phyloP scores from a whole-genome alignment of 2,113 vertebrate species.

The Charina bottae region DNA sequence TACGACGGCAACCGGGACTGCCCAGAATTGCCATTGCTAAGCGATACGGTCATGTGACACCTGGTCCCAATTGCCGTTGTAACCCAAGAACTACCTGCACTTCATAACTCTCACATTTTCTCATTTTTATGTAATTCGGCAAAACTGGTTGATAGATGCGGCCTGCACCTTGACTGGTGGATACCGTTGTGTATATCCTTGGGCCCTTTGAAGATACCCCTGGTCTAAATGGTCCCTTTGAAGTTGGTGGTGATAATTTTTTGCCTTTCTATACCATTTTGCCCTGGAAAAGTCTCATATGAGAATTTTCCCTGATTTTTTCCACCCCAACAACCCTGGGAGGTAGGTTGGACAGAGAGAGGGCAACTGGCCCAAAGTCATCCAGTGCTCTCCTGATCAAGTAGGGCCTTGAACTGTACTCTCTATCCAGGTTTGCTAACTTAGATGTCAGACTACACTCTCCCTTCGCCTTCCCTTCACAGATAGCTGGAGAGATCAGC shows the following conservation, averaged over 20 bases:
- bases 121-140: no score
- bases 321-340: not conserved
- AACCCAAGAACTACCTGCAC: no score
- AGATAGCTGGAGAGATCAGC: constrained; percentile 91
- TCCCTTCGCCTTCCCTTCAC: not conserved
- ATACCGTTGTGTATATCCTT: no score
- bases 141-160: no score
- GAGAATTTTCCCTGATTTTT: not conserved
- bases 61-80: no score
- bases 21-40: no score
- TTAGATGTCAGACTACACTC: not conserved
- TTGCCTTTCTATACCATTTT: not conserved
- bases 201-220: no score
- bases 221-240: not conserved
- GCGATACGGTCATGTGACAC: no score
- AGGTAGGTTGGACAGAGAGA: not conserved
- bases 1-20: no score
- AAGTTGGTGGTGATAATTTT: not conserved
- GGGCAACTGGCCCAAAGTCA: not conserved
- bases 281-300: not conserved
- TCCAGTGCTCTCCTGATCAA: not conserved
- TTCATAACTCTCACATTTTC: no score
- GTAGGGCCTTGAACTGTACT: not conserved
- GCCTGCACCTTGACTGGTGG: no score
- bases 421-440: not conserved